Evolutionary conservation across 2,888 invertebrate genomes (phyloP).

Genomic region (Physocephala rufipes): DNA sequence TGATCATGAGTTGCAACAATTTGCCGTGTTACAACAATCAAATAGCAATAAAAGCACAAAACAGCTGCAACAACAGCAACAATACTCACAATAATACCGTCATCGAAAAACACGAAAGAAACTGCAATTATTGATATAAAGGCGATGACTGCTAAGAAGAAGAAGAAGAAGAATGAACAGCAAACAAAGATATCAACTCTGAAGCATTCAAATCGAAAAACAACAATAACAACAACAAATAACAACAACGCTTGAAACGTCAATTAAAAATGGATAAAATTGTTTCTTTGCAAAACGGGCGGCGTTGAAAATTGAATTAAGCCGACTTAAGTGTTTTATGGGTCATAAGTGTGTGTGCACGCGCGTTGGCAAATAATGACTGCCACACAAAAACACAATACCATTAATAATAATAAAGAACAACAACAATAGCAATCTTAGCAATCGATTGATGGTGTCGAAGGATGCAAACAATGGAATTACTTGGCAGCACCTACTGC

Average conservation of each 20-base stretch:
- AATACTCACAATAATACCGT: background rate
- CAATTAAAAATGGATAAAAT: constrained; percentile 13
- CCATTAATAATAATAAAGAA: no score
- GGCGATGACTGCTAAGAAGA: constrained; percentile 34
- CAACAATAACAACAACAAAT: constrained; percentile 16
- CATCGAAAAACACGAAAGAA: constrained; percentile 2
- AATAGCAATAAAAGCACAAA: constrained; percentile 39
- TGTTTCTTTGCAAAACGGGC: background rate
- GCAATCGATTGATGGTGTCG: no score
- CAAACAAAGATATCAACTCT: background rate
- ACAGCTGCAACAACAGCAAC: constrained; percentile 28
- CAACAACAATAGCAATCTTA: constrained; percentile 4
- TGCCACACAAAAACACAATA: no score
- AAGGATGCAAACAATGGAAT: constrained; percentile 3
- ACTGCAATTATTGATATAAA: constrained; percentile 25
- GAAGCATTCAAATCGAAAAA: constrained; percentile 4
- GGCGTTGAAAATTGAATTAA: constrained; percentile 5
- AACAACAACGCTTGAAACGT: background rate
- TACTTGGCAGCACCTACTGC: background rate
- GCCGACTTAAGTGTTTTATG: background rate
- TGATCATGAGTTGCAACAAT: no score
- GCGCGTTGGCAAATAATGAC: background rate
- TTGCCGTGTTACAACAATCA: constrained; percentile 21
- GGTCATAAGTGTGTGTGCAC: background rate
- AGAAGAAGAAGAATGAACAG: background rate